These are phyloP conservation scores for Vulpes lagopus DNA, from an alignment of 2,113 vertebrate genomes.

Conservation along the genomic window DNA sequence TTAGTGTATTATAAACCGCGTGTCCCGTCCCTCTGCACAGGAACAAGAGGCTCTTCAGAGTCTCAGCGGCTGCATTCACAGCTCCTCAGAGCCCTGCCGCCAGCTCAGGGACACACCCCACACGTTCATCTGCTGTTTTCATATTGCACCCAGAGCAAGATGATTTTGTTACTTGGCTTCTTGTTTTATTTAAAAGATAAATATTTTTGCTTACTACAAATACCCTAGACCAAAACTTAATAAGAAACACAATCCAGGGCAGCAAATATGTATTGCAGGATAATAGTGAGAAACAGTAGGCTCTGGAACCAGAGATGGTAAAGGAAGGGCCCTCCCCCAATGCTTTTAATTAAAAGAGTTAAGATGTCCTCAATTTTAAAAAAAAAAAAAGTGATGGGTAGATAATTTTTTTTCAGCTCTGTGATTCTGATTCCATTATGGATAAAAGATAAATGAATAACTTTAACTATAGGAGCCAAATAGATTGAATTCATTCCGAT, in stretches of 20 bases:
- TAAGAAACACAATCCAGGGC: background rate
- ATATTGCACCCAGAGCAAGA: background rate
- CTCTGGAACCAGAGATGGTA: background rate
- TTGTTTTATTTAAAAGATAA: constrained; percentile 11
- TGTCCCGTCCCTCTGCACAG: background rate
- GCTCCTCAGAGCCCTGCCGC: background rate
- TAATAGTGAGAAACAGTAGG: background rate
- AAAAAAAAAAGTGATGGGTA: background rate
- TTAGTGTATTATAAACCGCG: background rate
- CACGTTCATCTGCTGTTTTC: background rate
- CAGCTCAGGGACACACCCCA: background rate
- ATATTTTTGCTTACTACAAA: background rate
- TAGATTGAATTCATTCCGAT: background rate
- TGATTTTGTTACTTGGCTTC: background rate
- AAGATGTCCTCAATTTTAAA: background rate
- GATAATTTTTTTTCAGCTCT: background rate
- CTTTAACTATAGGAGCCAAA: background rate
- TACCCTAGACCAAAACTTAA: background rate
- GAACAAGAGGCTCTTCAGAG: background rate
- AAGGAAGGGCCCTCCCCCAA: background rate
- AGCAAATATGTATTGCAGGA: background rate
- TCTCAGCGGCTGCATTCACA: background rate
- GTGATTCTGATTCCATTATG: background rate
- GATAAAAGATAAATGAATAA: background rate
- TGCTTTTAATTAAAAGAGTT: background rate